Conservation (phyloP, 2,113 vertebrate species). For the Percina caprodes region DNA sequence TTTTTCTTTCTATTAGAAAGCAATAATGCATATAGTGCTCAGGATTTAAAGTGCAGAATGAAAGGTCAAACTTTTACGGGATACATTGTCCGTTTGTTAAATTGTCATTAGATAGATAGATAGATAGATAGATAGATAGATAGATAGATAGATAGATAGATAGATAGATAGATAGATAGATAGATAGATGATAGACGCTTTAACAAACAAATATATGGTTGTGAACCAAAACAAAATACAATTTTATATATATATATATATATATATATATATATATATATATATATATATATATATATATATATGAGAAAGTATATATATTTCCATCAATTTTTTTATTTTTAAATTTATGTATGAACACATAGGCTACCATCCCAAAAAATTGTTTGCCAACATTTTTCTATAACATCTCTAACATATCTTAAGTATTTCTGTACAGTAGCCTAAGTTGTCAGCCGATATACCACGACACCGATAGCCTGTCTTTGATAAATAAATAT, state of each 20-base stretch:
- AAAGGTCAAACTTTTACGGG: conserved; percentile 7
- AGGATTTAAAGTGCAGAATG: conserved; percentile 5
- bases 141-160: conserved; percentile 34
- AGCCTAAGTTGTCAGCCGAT: neutral
- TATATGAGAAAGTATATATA: no score
- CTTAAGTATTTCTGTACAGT: neutral
- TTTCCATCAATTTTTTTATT: no score
- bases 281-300: no score
- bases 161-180: conserved; percentile 29
- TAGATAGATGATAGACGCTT: neutral
- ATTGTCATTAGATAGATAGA: neutral
- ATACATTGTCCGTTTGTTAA: neutral
- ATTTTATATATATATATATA: no score
- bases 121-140: conserved; percentile 27
- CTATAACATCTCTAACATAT: neutral
- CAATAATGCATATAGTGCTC: conserved; percentile 13
- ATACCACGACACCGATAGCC: neutral
- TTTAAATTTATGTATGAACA: neutral
- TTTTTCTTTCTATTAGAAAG: conserved; percentile 14
- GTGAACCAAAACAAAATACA: no score
- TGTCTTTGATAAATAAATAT: neutral
- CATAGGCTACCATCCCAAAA: neutral
- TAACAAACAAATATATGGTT: neutral
- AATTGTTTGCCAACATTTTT: neutral
- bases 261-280: no score